Evolutionary conservation across 2,113 vertebrate genomes (phyloP).

Genomic region (Irena cyanogastra): DNA sequence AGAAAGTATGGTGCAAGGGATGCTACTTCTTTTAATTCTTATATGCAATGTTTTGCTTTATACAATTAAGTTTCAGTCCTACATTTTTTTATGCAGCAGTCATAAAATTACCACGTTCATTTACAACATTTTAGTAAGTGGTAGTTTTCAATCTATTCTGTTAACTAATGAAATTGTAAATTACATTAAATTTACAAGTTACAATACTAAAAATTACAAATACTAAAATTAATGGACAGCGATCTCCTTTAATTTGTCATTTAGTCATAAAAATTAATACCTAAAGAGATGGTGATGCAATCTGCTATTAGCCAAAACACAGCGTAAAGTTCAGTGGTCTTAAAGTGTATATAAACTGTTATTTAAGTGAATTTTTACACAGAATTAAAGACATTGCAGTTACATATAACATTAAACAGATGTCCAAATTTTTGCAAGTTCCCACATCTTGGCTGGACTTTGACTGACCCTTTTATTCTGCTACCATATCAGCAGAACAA

Average conservation of each 20-base stretch:
- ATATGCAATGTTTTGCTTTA: neutral
- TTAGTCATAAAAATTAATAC: neutral
- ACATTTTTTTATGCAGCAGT: neutral
- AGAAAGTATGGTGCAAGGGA: neutral
- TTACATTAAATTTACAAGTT: neutral
- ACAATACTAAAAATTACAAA: neutral
- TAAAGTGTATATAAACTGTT: neutral
- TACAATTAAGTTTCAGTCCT: neutral
- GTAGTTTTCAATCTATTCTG: neutral
- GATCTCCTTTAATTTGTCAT: neutral
- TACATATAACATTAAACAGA: neutral
- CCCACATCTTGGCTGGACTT: neutral
- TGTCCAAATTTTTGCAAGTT: neutral
- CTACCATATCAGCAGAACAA: conserved; percentile 61
- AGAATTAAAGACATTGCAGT: neutral
- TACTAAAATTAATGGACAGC: too few species aligned
- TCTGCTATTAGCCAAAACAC: neutral
- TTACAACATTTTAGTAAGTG: neutral
- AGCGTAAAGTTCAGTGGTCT: neutral
- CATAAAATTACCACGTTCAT: neutral
- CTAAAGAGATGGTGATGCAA: neutral
- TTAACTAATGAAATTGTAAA: neutral
- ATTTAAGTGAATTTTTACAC: neutral
- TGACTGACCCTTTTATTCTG: conserved; percentile 13
- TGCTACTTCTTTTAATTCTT: neutral